Percentiles rank a stretch among this genome's conserved stretches.
phyloP scores from a whole-genome alignment of 2,888 invertebrate species.

The Oscheius onirici region DNA sequence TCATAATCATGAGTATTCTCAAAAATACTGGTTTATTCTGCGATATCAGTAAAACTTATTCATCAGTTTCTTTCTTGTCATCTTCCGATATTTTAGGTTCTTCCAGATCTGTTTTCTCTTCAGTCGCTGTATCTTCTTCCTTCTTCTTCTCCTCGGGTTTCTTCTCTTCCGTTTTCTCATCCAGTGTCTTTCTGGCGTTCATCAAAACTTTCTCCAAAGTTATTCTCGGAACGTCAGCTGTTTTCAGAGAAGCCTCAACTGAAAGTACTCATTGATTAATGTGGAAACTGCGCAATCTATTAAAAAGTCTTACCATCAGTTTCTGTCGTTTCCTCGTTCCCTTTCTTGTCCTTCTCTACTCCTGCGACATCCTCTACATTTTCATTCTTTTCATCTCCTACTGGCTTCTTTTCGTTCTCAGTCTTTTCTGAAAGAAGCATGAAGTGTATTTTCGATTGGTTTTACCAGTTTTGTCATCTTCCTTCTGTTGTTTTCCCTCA shows the following conservation, averaged over 20 bases:
- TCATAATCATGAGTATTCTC: neutral
- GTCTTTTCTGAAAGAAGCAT: neutral
- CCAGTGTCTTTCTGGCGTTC: neutral
- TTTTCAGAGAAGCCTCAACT: neutral
- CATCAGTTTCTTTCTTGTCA: neutral
- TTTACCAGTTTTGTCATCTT: no score
- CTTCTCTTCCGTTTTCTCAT: neutral
- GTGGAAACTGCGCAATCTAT: no score
- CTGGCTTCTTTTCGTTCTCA: neutral
- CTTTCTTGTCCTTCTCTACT: neutral
- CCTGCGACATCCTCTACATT: neutral
- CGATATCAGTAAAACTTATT: neutral
- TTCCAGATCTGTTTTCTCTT: neutral
- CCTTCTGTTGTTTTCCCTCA: no score
- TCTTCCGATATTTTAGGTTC: neutral
- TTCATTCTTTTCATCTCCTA: neutral
- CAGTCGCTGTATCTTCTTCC: neutral
- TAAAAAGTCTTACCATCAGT: neutral
- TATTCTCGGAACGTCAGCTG: neutral
- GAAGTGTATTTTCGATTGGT: no score
- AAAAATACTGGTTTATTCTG: conserved; percentile 12
- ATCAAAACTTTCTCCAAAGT: neutral
- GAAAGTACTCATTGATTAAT: neutral
- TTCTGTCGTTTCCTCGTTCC: neutral
- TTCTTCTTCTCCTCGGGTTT: neutral